Percentiles rank a stretch among this genome's conserved stretches.
Evolutionary conservation across 2,888 invertebrate genomes (phyloP).

Genomic region (Helobdella robusta): DNA sequence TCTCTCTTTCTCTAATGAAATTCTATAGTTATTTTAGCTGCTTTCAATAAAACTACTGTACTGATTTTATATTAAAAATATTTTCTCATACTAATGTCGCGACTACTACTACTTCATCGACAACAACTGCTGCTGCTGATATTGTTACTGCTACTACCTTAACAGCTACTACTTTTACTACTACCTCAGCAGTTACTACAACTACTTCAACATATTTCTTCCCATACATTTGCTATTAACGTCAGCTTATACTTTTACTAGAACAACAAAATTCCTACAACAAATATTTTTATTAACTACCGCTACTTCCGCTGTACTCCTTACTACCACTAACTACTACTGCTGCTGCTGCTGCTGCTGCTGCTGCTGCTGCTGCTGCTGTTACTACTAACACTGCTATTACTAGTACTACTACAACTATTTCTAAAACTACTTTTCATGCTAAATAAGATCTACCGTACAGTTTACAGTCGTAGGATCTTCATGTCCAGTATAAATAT

Average conservation of each 20-base stretch:
- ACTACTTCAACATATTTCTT: not conserved
- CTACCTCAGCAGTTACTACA: not conserved
- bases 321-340: constrained; percentile 23
- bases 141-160: constrained; percentile 7
- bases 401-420: constrained; percentile 23
- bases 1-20: too few species aligned
- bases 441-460: not conserved
- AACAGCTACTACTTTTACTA: constrained; percentile 4
- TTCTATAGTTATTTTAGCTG: not conserved
- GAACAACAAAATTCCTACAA: constrained; percentile 16
- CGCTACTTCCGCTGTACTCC: constrained; percentile 7
- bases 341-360: constrained; percentile 18
- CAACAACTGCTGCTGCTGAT: constrained; percentile 15
- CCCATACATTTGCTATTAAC: not conserved
- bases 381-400: constrained; percentile 19
- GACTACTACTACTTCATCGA: constrained; percentile 16
- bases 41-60: not conserved
- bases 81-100: not conserved
- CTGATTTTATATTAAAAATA: not conserved
- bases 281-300: constrained; percentile 19
- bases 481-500: not conserved
- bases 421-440: not conserved
- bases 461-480: not conserved
- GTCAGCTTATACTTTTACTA: constrained; percentile 10
- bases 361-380: constrained; percentile 18